Evolutionary conservation across 2,113 vertebrate genomes (phyloP).

Genomic region (Chauna torquata): DNA sequence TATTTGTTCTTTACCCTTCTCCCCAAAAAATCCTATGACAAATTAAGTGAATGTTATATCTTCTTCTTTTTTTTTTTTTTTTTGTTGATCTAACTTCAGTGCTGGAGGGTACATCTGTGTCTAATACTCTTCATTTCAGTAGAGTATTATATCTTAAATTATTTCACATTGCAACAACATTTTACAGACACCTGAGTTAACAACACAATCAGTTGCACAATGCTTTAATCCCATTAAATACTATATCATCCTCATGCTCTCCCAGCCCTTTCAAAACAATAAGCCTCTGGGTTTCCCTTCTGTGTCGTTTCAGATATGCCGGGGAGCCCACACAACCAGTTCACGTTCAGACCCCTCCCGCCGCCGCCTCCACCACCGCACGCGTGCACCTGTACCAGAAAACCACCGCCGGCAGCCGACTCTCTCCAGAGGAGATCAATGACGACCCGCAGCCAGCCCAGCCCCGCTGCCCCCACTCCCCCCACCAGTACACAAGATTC

Average conservation of each 20-base stretch:
- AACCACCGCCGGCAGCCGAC: slow-evolving; percentile 84
- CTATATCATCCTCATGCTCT: not conserved
- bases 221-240: not conserved
- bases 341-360: slow-evolving; percentile 93
- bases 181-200: slow-evolving; percentile 30
- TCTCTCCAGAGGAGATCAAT: slow-evolving; percentile 92
- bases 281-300: not conserved
- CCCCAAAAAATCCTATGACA: not conserved
- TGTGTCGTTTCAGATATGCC: slow-evolving; percentile 82
- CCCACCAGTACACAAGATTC: slow-evolving; percentile 81
- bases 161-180: slow-evolving; percentile 14
- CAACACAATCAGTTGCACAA: not conserved
- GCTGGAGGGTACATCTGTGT: slow-evolving; percentile 19
- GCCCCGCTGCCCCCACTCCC: slow-evolving; percentile 80
- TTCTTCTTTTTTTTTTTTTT: not conserved
- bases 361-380: slow-evolving; percentile 91
- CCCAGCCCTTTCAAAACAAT: not conserved
- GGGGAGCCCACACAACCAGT: slow-evolving; percentile 91
- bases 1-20: slow-evolving; percentile 57
- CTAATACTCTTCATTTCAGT: slow-evolving; percentile 29
- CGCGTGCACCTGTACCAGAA: slow-evolving; percentile 91
- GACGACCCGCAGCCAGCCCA: slow-evolving; percentile 90
- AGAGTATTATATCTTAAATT: not conserved
- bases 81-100: not conserved
- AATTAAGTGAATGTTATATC: slow-evolving; percentile 12